Evolutionary conservation across 2,888 invertebrate species (phyloP).

Genomic region (Baccha elongata): DNA sequence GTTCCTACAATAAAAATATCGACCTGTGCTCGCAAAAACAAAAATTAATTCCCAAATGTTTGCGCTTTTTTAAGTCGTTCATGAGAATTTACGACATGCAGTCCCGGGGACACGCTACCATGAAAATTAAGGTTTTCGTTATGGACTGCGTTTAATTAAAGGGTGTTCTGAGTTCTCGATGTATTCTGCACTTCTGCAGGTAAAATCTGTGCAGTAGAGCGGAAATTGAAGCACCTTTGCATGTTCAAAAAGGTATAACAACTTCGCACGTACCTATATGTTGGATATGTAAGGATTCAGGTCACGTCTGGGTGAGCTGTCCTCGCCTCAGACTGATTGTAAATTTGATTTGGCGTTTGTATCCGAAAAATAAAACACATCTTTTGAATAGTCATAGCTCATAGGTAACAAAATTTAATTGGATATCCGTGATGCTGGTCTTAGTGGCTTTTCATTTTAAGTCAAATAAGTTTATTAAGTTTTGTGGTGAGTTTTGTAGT

Average conservation of each 20-base stretch:
- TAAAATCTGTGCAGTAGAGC: slow-evolving; percentile 2
- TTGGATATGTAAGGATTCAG: not conserved
- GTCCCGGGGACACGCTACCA: slow-evolving; percentile 16
- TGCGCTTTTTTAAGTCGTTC: slow-evolving; percentile 13
- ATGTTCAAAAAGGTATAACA: not conserved
- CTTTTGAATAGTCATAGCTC: too few species aligned
- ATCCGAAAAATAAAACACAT: not conserved
- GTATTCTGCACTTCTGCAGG: too few species aligned
- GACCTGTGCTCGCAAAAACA: slow-evolving; percentile 10
- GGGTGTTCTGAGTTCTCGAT: not conserved
- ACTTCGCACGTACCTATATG: not conserved
- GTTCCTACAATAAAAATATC: slow-evolving; percentile 13
- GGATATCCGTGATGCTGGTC: too few species aligned
- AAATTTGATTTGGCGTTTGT: slow-evolving; percentile 23
- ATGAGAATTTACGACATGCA: slow-evolving; percentile 10
- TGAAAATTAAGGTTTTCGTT: slow-evolving; percentile 35
- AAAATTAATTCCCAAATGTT: not conserved
- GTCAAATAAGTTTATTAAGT: too few species aligned
- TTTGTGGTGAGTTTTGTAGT: too few species aligned
- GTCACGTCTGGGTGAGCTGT: slow-evolving; percentile 29
- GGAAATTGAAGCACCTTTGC: slow-evolving; percentile 2
- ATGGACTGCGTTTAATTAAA: slow-evolving; percentile 42
- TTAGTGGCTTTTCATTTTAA: too few species aligned
- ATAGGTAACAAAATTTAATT: too few species aligned
- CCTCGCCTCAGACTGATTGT: slow-evolving; percentile 25